phyloP scores from a whole-genome alignment of 2,113 vertebrate species.

The Stictonetta naevosa region DNA sequence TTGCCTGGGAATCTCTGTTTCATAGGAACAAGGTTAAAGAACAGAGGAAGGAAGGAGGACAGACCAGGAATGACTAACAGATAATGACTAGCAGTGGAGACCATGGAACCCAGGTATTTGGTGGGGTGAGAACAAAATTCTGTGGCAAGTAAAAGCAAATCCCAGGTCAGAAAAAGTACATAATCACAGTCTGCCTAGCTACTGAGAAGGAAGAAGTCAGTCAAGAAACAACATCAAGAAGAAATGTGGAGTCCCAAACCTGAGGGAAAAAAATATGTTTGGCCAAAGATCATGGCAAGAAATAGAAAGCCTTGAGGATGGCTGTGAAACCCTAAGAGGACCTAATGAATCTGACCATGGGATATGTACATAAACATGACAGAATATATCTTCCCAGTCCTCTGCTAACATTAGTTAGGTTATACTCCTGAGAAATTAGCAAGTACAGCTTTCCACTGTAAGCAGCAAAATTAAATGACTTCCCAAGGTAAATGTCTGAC shows the following conservation, averaged over 20 bases:
- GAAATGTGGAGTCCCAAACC: background rate
- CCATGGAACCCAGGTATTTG: background rate
- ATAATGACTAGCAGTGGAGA: background rate
- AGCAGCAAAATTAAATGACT: slow-evolving; percentile 27
- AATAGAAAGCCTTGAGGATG: background rate
- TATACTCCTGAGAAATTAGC: slow-evolving; percentile 20
- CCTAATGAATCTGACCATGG: background rate
- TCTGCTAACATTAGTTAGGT: background rate
- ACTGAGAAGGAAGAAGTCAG: background rate
- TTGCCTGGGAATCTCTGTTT: background rate
- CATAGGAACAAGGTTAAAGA: background rate
- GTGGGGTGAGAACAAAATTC: background rate
- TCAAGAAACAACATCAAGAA: background rate
- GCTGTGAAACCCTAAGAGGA: background rate
- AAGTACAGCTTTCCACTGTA: background rate
- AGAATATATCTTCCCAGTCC: background rate
- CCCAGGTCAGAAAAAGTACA: background rate
- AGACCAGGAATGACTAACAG: background rate
- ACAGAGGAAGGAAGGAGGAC: background rate
- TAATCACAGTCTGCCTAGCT: background rate
- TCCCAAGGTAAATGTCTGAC: slow-evolving; percentile 43
- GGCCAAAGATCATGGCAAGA: background rate
- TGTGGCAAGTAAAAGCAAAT: background rate
- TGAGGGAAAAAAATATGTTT: background rate
- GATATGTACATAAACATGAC: background rate